Evolutionary conservation across 2,797 vertebrate genomes (phyloP).

Genomic region (Ctenosaura bakeri): DNA sequence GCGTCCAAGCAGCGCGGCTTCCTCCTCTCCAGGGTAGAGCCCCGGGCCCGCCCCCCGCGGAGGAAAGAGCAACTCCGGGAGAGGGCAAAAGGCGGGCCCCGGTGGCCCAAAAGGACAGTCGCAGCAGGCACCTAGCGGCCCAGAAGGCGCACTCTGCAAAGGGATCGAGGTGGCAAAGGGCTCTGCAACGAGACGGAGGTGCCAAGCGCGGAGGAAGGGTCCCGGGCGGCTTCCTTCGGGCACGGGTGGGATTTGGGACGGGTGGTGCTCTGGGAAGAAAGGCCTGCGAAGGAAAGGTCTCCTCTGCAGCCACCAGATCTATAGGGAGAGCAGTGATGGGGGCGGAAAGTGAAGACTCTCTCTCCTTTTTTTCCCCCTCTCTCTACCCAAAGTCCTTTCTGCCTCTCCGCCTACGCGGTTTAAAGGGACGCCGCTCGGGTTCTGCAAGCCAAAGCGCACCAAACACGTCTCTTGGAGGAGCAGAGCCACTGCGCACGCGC

Average conservation of each 20-base stretch:
- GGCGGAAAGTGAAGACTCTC: background rate
- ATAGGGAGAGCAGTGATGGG: too few species aligned
- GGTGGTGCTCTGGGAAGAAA: too few species aligned
- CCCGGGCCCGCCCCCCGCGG: too few species aligned
- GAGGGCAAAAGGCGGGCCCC: background rate
- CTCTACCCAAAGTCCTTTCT: background rate
- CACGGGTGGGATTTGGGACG: too few species aligned
- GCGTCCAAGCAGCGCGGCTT: background rate
- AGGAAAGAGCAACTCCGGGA: too few species aligned
- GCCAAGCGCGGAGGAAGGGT: background rate
- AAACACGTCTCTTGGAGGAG: too few species aligned
- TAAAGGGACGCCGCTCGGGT: background rate
- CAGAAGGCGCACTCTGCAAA: background rate
- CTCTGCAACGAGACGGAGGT: background rate
- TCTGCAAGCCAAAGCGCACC: background rate
- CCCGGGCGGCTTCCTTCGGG: too few species aligned
- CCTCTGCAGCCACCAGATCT: background rate
- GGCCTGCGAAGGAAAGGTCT: background rate
- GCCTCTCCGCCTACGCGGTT: slow-evolving; percentile 13
- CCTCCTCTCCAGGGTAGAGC: background rate
- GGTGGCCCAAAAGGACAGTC: background rate
- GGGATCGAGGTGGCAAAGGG: background rate
- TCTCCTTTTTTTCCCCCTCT: background rate
- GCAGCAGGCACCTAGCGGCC: background rate
- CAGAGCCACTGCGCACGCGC: background rate